Conservation (phyloP, 2,113 vertebrate species). For the Corynorhinus townsendii region DNA sequence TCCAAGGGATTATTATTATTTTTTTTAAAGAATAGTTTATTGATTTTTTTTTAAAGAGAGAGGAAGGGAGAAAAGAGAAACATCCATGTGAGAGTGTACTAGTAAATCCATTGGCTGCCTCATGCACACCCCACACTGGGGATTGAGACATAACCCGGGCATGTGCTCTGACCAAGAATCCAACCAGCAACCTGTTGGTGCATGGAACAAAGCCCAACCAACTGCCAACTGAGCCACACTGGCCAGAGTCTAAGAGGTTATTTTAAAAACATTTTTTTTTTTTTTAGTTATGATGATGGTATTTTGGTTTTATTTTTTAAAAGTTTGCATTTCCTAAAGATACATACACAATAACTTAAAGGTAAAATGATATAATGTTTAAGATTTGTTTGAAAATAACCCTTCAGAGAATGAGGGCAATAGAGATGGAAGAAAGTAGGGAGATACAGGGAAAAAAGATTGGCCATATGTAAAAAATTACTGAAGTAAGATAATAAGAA, state of each 20-base stretch:
- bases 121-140: not conserved
- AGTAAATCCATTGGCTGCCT: not conserved
- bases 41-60: not conserved
- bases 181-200: not conserved
- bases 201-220: not conserved
- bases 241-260: not conserved
- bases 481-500: not conserved
- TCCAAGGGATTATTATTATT: not conserved
- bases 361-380: not conserved
- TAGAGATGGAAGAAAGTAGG: not conserved
- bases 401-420: not conserved
- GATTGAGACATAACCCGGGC: not conserved
- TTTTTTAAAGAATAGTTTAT: not conserved
- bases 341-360: not conserved
- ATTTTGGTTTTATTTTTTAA: not conserved
- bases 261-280: not conserved
- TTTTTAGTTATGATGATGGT: not conserved
- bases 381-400: conserved; percentile 8
- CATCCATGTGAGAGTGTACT: not conserved
- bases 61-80: not conserved
- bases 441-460: not conserved
- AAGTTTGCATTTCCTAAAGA: not conserved
- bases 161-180: not conserved
- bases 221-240: not conserved
- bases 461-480: not conserved